Evolutionary conservation across 2,888 invertebrate genomes (phyloP), one percentile per base, ranked within the genome.

Genomic region (Calephelis perditalis): DNA sequence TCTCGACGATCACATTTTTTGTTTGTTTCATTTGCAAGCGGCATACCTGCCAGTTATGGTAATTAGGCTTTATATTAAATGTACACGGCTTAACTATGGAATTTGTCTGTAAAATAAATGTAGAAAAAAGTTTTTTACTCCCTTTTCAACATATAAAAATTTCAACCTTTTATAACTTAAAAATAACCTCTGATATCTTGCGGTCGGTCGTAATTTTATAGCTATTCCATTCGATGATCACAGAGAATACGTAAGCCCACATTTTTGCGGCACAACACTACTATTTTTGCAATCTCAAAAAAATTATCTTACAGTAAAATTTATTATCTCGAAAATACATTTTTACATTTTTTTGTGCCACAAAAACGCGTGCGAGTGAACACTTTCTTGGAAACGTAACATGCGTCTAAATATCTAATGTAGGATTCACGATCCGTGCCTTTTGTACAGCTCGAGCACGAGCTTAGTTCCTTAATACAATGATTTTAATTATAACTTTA

Each of bases 391-490:
- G 89, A 89, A 89, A 89, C 89, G 89, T 84, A 86, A 82, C 79
- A 80, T 84, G 84, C 76, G 83, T 83, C 86, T 89, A 89, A 82
- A 82, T 72, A 79, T 85, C 88, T 89, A 89, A 86, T 75, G 79
- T 87, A 89, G 90, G 90, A 90, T 88, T 82, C 89, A 81, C 64
- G 82, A 85, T 87, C 90, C 90, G 89, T 90, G 90, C 90, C 86
- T 86, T 73, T 84, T 84, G 82, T 87, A 87, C 87, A 86, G 82
- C 84, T 79, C 86, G 79, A 57, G 58, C 35, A 62, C 35, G 46
- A 47, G 78, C 79, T 76, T 69, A 79, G 83, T 85, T 84, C 83
- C 83, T 81, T 81, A 81, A 84, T 78, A 78, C 78, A 84, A 83
- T 84, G 79, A 68, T 82, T 78, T 77, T 82, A 84, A 77, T 83